Percentiles rank a stretch among this genome's conserved stretches.
Conservation (phyloP, 2,888 invertebrate species). For the Drosophila pseudotakahashii region DNA sequence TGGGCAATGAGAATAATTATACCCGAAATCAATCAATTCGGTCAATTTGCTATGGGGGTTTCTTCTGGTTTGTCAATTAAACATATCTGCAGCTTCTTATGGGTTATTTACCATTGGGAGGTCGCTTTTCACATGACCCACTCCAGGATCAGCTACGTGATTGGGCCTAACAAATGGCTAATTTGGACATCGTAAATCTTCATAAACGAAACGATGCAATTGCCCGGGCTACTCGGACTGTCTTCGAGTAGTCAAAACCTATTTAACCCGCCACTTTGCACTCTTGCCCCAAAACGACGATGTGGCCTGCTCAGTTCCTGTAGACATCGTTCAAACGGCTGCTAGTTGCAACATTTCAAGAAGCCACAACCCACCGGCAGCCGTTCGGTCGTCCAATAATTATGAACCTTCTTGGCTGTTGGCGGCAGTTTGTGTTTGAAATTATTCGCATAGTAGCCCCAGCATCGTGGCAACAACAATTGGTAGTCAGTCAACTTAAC, state of each 20-base stretch:
- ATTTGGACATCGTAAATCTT: constrained; percentile 35
- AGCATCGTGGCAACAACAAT: constrained; percentile 70
- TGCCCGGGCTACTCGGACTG: constrained; percentile 22
- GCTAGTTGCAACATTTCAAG: constrained; percentile 69
- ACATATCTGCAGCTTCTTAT: not conserved
- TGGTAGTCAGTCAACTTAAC: constrained; percentile 78
- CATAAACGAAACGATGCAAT: constrained; percentile 34
- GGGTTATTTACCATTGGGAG: constrained; percentile 8
- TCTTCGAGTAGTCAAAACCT: constrained; percentile 55
- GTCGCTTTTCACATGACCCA: constrained; percentile 17
- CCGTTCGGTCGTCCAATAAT: constrained; percentile 60
- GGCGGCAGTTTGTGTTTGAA: constrained; percentile 78
- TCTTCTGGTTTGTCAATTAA: constrained; percentile 15
- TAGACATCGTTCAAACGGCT: constrained; percentile 51
- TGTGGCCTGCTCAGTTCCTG: constrained; percentile 43
- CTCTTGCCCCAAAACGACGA: constrained; percentile 62
- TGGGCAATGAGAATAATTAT: constrained; percentile 37
- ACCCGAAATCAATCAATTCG: constrained; percentile 27
- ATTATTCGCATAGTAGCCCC: constrained; percentile 74
- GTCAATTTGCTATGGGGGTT: constrained; percentile 23
- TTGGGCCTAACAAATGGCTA: constrained; percentile 27
- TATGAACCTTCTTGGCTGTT: constrained; percentile 74
- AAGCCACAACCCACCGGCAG: constrained; percentile 62
- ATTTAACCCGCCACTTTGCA: constrained; percentile 71
- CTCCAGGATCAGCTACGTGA: constrained; percentile 14